Evolutionary conservation across 2,113 vertebrate species (phyloP), one percentile per base, ranked within the genome.

Genomic region (Oreochromis tanganicae): DNA sequence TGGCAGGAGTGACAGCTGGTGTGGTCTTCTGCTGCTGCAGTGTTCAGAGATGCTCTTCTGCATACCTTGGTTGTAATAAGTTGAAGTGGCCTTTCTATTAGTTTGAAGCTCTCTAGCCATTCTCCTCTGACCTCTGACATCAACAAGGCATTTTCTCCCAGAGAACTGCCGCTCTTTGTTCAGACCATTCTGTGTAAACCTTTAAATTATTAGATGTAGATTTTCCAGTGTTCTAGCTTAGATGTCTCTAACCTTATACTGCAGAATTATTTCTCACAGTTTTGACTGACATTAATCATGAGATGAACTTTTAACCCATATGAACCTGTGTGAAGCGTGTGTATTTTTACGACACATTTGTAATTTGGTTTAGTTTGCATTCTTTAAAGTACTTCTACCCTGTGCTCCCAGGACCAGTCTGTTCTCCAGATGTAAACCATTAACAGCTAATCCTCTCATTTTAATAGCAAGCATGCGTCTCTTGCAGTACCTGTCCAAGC

Each of bases 401-500:
- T 75, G 41, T 48, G 24, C 71, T 3, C 27, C 71, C 71, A 78
- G 71, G 46, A 50, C 43, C 43, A 19, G 9, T 50, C 71, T 50
- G 43, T 29, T 78, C 43, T 75, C 71, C 43, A 32, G 43, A 29
- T 75, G 71, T 19, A 75, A 46, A 50, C 24, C 71, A 50, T 50
- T 32, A 78, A 78, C 1, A n/a, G 9, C n/a, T 54, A 9, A 73
- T 48, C 68, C 21, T 73, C 43, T 52, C 73, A 50, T 34, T 78
- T 52, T 78, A 78, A 78, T 32, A 4, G 27, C 27, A 78, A 50
- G 27, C 9, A 32, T 17, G 7, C 6, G 1, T 61, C n/a, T 56
- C 43, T 54, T 54, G 57, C 87, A 99, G 99, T 99, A 99, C 93
- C 95, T 99, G 92, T 97, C 97, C 94, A 99, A 99, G 92, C 99